Conservation (phyloP, 2,113 vertebrate species). For the Amia ocellicauda region DNA sequence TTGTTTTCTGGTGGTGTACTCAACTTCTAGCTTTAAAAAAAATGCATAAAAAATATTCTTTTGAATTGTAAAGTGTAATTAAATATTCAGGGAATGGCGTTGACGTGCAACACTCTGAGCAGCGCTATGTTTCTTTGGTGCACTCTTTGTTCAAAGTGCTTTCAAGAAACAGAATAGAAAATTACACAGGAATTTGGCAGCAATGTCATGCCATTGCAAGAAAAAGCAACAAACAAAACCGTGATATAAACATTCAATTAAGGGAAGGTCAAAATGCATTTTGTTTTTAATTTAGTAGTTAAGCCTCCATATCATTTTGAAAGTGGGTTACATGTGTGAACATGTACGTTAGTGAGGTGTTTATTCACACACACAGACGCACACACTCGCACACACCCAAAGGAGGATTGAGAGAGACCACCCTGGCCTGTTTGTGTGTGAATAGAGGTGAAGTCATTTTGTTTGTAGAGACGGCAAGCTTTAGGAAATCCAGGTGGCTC, state of each 20-base stretch:
- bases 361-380: not conserved
- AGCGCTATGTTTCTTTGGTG: conserved; percentile 6
- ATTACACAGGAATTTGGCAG: not conserved
- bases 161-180: conserved; percentile 3
- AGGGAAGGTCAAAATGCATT: not conserved
- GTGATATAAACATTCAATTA: not conserved
- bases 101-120: conserved; percentile 2
- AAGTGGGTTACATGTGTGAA: not conserved
- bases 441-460: conserved; percentile 9
- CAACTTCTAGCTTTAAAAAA: no score
- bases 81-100: conserved; percentile 1
- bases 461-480: not conserved
- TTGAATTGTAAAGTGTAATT: conserved; percentile 4
- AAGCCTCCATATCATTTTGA: not conserved
- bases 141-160: not conserved
- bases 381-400: no score
- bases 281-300: not conserved
- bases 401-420: not conserved
- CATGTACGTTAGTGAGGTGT: not conserved
- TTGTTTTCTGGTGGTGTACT: no score
- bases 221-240: not conserved
- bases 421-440: conserved; percentile 4
- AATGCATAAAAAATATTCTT: conserved; percentile 1
- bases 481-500: not conserved
- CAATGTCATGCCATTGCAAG: not conserved